Evolutionary conservation across 2,113 vertebrate species (phyloP), one percentile per base, ranked within the genome.

Genomic region (Lanius collurio): DNA sequence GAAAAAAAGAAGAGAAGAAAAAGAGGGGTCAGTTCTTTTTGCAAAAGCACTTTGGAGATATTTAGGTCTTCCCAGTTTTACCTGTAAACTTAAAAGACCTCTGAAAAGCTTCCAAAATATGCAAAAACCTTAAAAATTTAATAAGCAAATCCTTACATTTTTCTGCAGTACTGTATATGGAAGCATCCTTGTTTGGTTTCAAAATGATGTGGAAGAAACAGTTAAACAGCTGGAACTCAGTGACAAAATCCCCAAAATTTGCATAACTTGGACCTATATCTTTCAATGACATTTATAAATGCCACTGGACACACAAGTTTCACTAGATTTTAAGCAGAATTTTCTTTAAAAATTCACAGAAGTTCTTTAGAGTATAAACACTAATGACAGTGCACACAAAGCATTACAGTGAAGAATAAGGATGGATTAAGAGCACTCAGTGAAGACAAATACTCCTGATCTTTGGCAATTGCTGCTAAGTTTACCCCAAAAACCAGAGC

Each of bases 1-100:
- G 4, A 2, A 0, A 13, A 22, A 13, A 27, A 44, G 17, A 44
- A 44, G 1, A 50, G 18, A 69, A 31, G 26, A 8, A 27, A 33
- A 30, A 52, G 65, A 42, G 3, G 1, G 1, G 8, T 44, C 3
- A 2, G 12, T 60, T 71, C 47, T 39, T 23, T 62, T 68, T 21
- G 46, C 17, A 69, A 83, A 79, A 50, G 15, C 5, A 70, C 7
- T 77, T 83, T 10, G 13, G 22, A 59, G 57, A 75, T 57, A n/a
- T 60, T 67, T 33, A 37, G 31, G 16, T 81, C 30, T 70, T 73
- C 68, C 46, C 9, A 56, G 13, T 74, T 87, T n/a, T 68, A 35
- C 3, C 19, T 8, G 15, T 55, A 71, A 76, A 15, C 6, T 80
- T 50, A 55, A 15, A 79, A 87, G 15, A 64, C 2, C 24, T 47